phyloP scores from a whole-genome alignment of 2,797 vertebrate species.

The Sarcoramphus papa region DNA sequence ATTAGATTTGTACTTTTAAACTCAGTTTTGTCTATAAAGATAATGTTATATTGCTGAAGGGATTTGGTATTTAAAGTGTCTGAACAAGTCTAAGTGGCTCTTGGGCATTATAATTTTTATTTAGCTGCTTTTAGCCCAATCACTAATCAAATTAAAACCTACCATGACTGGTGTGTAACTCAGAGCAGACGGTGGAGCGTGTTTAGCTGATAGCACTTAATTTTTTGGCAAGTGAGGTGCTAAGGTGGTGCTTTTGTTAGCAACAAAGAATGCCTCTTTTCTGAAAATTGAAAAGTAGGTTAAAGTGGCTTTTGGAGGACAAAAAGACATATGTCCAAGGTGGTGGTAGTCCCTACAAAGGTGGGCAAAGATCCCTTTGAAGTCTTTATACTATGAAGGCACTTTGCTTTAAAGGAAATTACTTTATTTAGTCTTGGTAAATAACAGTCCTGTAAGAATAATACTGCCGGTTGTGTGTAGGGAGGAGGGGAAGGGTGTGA shows the following conservation, averaged over 20 bases:
- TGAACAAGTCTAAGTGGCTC: constrained; percentile 54
- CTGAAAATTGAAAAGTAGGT: neutral
- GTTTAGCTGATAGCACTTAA: neutral
- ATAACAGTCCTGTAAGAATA: neutral
- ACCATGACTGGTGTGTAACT: constrained; percentile 32
- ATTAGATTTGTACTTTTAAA: constrained; percentile 65
- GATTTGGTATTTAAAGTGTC: constrained; percentile 53
- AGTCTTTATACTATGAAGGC: neutral
- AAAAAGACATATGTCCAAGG: rapidly evolving
- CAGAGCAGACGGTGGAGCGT: neutral
- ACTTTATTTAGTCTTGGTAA: neutral
- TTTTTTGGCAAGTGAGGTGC: neutral
- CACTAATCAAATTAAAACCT: constrained; percentile 55
- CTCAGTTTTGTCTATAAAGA: constrained; percentile 60
- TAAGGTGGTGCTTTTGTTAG: neutral
- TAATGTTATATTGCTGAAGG: constrained; percentile 48
- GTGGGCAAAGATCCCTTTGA: neutral
- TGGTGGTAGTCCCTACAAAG: neutral
- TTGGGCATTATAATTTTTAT: constrained; percentile 57
- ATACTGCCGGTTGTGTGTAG: neutral
- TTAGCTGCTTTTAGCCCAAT: constrained; percentile 60
- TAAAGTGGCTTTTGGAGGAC: neutral
- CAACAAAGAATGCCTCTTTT: neutral
- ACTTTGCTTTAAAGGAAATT: neutral
- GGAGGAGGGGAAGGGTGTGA: neutral